These are phyloP conservation scores for Agrotis puta DNA, from an alignment of 2,888 invertebrate species.

Conservation along the genomic window DNA sequence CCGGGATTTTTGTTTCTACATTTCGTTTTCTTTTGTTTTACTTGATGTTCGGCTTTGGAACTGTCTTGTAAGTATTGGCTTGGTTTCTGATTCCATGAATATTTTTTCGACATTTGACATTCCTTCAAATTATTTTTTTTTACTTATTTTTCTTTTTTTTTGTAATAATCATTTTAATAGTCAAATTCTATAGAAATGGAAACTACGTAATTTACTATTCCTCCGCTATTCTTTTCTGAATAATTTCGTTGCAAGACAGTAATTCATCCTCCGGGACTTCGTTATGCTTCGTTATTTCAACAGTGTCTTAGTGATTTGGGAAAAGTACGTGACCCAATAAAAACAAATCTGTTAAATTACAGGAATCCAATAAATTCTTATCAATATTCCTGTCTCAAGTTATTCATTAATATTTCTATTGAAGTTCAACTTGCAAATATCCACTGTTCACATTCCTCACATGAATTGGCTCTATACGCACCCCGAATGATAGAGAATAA, in stretches of 20 bases:
- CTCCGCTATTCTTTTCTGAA: no score
- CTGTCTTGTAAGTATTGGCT: neutral
- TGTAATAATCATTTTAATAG: neutral
- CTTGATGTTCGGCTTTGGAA: neutral
- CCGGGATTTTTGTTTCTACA: constrained; percentile 48
- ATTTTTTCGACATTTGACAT: neutral
- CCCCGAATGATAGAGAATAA: constrained; percentile 60
- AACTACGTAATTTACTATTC: no score
- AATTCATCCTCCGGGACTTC: no score
- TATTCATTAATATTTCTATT: constrained; percentile 12
- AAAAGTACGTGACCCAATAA: no score
- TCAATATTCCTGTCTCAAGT: neutral
- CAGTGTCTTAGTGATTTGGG: no score
- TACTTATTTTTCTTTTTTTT: neutral
- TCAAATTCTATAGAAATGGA: neutral
- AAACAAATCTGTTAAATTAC: neutral
- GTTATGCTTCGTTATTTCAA: no score
- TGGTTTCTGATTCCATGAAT: constrained; percentile 3
- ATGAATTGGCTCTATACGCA: constrained; percentile 52
- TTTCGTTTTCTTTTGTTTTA: constrained; percentile 37
- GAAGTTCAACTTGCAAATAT: constrained; percentile 17
- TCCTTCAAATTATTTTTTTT: neutral
- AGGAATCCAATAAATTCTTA: neutral
- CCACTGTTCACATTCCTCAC: constrained; percentile 16
- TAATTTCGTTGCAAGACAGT: no score